Conservation (phyloP, 2,113 vertebrate genomes). For the Sinocyclocheilus rhinocerous region DNA sequence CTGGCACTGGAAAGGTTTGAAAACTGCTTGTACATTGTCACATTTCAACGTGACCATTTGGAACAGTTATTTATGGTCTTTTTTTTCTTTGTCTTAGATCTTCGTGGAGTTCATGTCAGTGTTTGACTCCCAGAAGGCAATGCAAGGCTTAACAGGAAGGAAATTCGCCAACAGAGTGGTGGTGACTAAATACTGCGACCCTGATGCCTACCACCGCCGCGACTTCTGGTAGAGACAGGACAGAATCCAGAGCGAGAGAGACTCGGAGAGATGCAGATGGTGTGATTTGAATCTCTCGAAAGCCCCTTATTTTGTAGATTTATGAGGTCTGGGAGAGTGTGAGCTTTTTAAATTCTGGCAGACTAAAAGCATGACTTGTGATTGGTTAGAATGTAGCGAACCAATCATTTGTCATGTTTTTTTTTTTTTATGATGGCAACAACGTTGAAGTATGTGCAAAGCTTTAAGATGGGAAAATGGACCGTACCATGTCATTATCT, state of each 20-base stretch:
- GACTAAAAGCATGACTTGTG: constrained; percentile 23
- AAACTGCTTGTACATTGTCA: background rate
- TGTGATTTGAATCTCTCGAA: background rate
- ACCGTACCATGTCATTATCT: background rate
- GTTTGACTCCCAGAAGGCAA: constrained; percentile 89
- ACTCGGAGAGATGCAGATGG: background rate
- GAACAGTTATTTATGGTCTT: background rate
- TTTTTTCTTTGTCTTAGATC: constrained; percentile 73
- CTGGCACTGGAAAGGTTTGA: constrained; percentile 68
- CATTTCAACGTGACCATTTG: background rate
- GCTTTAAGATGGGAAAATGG: constrained; percentile 23
- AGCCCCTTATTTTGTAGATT: constrained; percentile 8
- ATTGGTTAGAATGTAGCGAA: constrained; percentile 35
- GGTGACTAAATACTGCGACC: constrained; percentile 95
- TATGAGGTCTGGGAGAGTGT: constrained; percentile 3
- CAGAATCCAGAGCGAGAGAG: background rate
- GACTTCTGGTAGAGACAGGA: constrained; percentile 87
- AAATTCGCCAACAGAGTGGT: constrained; percentile 95
- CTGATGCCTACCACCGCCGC: constrained; percentile 90
- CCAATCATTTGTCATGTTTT: constrained; percentile 3
- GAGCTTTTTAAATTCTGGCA: background rate
- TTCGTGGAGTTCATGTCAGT: constrained; percentile 93
- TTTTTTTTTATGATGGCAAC: background rate
- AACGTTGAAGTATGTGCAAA: constrained; percentile 8
- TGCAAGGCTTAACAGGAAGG: constrained; percentile 91